These are phyloP conservation scores for Polymixis lichenea DNA, from an alignment of 2,888 invertebrate species.

Conservation along the genomic window DNA sequence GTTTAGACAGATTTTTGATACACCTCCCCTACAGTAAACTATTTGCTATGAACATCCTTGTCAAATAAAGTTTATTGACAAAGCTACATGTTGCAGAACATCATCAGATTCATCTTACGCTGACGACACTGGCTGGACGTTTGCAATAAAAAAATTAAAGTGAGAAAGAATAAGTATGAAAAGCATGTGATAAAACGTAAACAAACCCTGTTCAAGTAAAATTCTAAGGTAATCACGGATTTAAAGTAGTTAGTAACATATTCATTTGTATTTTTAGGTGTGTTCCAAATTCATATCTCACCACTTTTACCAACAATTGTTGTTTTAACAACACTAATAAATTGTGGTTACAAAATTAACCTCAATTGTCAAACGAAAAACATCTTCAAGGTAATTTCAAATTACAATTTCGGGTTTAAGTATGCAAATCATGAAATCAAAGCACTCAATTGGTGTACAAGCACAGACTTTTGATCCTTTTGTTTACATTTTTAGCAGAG, in stretches of 20 bases:
- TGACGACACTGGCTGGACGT: not conserved
- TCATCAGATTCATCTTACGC: not conserved
- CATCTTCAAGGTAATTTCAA: not conserved
- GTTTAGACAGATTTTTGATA: conserved; percentile 78
- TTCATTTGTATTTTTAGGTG: not conserved
- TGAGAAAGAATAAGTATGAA: too few species aligned
- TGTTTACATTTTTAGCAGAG: not conserved
- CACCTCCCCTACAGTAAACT: conserved; percentile 77
- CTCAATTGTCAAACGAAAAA: not conserved
- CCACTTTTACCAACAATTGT: not conserved
- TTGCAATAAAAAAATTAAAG: not conserved
- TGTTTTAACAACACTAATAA: not conserved
- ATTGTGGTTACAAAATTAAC: not conserved
- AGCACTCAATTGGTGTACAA: not conserved
- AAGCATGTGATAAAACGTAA: not conserved
- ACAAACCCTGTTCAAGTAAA: not conserved
- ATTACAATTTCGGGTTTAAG: not conserved
- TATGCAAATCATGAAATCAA: not conserved
- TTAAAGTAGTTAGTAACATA: not conserved
- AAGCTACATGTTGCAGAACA: conserved; percentile 67
- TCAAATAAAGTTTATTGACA: conserved; percentile 64
- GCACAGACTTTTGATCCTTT: not conserved
- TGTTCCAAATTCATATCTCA: not conserved
- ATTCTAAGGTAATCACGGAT: not conserved
- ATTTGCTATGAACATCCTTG: conserved; percentile 72